Evolutionary conservation across 2,888 invertebrate species (phyloP).

Genomic region (Parelbella ahira): DNA sequence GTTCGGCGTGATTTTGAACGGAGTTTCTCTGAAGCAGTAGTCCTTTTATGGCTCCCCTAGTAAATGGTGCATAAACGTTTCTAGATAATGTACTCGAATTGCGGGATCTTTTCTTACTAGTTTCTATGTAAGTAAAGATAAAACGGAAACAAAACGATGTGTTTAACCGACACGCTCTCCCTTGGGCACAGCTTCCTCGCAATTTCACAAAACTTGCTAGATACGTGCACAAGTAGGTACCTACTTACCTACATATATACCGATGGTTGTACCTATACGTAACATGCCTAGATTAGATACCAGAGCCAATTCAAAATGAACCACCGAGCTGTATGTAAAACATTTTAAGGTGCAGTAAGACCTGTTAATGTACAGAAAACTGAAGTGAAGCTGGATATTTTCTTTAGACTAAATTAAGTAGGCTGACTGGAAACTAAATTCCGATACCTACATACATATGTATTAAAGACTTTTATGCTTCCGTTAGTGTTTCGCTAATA

Average conservation of each 20-base stretch:
- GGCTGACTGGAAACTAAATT: conserved; percentile 67
- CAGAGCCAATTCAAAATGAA: conserved; percentile 46
- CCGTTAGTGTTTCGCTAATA: conserved; percentile 44
- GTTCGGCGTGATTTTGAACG: conserved; percentile 7
- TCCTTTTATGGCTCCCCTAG: conserved; percentile 27
- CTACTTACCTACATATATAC: conserved; percentile 37
- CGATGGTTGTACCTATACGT: conserved; percentile 33
- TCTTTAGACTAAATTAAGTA: conserved; percentile 68
- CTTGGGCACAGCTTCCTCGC: conserved; percentile 67
- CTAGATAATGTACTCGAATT: conserved; percentile 35
- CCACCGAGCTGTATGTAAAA: conserved; percentile 36
- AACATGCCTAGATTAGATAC: conserved; percentile 5
- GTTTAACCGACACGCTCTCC: conserved; percentile 71
- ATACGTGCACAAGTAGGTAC: too few relatives aligned
- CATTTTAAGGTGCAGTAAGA: conserved; percentile 33
- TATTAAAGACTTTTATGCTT: conserved; percentile 58
- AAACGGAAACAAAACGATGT: conserved; percentile 58
- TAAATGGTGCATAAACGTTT: conserved; percentile 39
- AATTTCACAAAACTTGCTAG: conserved; percentile 74
- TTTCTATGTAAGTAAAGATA: conserved; percentile 31
- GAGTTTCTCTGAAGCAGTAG: conserved; percentile 25
- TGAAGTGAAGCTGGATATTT: conserved; percentile 48
- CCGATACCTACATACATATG: conserved; percentile 50
- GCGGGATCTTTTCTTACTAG: conserved; percentile 21
- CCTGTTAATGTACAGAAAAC: conserved; percentile 35